Percentiles rank a stretch among this genome's conserved stretches.
These are phyloP conservation scores for Lamproptera curius DNA, from an alignment of 2,888 invertebrate genomes.

Conservation along the genomic window DNA sequence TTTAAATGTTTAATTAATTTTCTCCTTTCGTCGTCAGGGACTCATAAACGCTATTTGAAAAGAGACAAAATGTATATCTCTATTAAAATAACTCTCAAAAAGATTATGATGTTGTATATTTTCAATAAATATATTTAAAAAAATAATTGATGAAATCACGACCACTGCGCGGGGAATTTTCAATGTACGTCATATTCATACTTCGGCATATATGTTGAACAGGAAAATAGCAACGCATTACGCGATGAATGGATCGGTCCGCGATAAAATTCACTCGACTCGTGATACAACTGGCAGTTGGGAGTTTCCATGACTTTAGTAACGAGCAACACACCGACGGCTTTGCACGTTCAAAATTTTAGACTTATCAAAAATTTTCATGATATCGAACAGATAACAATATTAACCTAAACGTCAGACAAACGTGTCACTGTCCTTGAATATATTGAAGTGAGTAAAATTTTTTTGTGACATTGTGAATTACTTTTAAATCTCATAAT, in stretches of 20 bases:
- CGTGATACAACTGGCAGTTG: constrained; percentile 8
- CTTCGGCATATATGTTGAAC: too few relatives aligned
- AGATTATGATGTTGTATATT: too few relatives aligned
- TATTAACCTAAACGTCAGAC: background rate
- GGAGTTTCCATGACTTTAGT: constrained; percentile 17
- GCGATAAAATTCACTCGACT: constrained; percentile 1
- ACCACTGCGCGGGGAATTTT: too few relatives aligned
- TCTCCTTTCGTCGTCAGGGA: too few relatives aligned
- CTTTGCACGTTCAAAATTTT: constrained; percentile 2
- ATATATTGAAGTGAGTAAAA: constrained; percentile 11
- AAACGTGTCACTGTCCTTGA: constrained; percentile 9
- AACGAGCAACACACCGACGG: background rate
- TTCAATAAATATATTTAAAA: too few relatives aligned
- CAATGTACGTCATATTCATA: too few relatives aligned
- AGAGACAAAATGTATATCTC: too few relatives aligned
- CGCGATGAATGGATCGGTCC: constrained; percentile 4
- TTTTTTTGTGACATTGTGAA: background rate
- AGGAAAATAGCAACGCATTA: too few relatives aligned
- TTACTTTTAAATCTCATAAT: background rate
- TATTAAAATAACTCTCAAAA: too few relatives aligned
- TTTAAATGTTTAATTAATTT: too few relatives aligned
- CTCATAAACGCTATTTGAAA: too few relatives aligned
- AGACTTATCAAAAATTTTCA: background rate
- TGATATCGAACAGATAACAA: background rate
- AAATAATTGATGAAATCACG: too few relatives aligned